Base-by-base conservation (phyloP, 1,140 invertebrate genomes). In the Delia radicum region DNA sequence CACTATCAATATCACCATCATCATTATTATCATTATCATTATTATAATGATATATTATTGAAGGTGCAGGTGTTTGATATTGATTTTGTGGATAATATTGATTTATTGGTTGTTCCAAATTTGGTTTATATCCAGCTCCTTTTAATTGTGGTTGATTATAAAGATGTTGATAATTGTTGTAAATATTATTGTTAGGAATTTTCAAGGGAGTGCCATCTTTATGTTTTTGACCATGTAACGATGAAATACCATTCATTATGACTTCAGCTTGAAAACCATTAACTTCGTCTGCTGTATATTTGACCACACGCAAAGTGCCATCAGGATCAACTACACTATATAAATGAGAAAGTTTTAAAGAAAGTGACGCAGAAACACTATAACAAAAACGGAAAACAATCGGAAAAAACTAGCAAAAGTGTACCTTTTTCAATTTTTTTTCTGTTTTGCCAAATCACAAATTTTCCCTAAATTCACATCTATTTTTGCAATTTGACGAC, bases 241-340 rank as follows among this genome's bases (percentile, higher is more conserved):
- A 79, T 37, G 73, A 37, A 10, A 85, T 78, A 61, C 86, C 86
- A 73, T 85, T 81, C 21, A 80, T 84, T 72, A 83, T 82, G 10
- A 87, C 85, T 77, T 86, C 84, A 21, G 88, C 89, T 77, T 88
- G 85, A 80, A 90, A 90, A 61, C 89, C 89, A 79, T 87, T 87
- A 33, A 82, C 81, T 71, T 89, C 86, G 81, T 90, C 87, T 1
- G 89, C 88, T 21, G 85, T 88, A 76, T 89, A 90, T 76, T 87
- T 86, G 71, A 89, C 87, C 69, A 85, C 87, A 78, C 88, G 85
- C 77, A 87, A 80, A 63, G 86, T 85, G 76, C 89, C 88, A 81
- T 89, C 88, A 75, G 89, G 87, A 79, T 89, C 88, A 75, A 89
- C 85, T 69, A 88, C 79, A 79, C 85, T 86, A 77, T 33, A 21